Evolutionary conservation across 2,888 invertebrate genomes (phyloP), one percentile per base, ranked within the genome.

Genomic region (Dynastes grantii): DNA sequence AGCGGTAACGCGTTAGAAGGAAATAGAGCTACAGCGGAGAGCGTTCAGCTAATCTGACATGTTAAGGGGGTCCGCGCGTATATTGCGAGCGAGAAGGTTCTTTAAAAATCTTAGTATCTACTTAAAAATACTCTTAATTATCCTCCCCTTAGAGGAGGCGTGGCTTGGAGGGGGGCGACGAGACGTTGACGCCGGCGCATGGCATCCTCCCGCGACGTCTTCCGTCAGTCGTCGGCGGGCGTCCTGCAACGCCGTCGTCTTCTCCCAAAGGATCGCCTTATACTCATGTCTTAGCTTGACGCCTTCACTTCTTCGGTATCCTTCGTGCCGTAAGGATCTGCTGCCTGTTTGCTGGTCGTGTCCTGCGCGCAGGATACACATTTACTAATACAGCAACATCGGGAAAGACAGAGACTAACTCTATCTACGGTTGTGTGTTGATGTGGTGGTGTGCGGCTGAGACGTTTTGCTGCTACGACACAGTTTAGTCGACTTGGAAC

Each of bases 101-200:
- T 87, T 88, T 85, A 87, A 88, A 89, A 89, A 88, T 89, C 89
- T 89, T 89, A 86, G 86, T 85, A 84, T 85, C 86, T 87, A 88
- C 88, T 89, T 89, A 88, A 88, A 87, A 88, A 87, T 87, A 85
- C 85, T 87, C 88, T 88, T 88, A 88, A 88, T 88, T 88, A 87
- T 85, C 87, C 88, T 83, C 83, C 88, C 87, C 87, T 84, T 67
- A 67, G 82, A 82, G 86, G 87, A 86, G 88, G 88, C 88, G 88
- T 87, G 87, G 85, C 85, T 83, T 83, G 84, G 84, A 81, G 85
- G 85, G 82, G 85, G 82, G 55, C 22, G 22, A 58, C 22, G 55
- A 58, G 55, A 83, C 83, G 86, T 84, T 83, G 89, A 89, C 82
- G 90, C 80, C 83, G 86, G 86, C 87, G 87, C 87, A 86, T 86